phyloP scores from a whole-genome alignment of 2,797 vertebrate genomes.

The Atherinosoma microstoma region DNA sequence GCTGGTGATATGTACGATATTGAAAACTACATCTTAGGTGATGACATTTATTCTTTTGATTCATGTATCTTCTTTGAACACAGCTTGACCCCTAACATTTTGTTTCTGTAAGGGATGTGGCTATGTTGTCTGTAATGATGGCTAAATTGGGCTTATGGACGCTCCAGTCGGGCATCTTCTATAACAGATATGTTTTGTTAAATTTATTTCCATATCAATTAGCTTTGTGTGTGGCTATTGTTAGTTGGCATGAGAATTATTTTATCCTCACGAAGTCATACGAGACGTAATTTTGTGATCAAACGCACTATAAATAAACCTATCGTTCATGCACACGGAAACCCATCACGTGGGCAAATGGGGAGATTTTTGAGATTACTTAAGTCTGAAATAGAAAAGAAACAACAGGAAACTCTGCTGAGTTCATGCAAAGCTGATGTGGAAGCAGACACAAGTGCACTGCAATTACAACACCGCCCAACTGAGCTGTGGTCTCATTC shows the following conservation, averaged over 20 bases:
- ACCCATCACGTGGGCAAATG: constrained; percentile 9
- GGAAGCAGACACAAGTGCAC: constrained; percentile 59
- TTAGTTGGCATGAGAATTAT: too few species aligned
- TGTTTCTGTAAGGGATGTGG: not conserved
- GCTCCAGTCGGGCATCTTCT: not conserved
- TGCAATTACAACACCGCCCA: constrained; percentile 66
- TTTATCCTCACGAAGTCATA: not conserved
- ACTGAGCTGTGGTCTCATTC: constrained; percentile 63
- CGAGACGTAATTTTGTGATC: not conserved
- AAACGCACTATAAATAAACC: constrained; percentile 35
- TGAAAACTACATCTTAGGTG: not conserved
- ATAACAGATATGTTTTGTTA: not conserved
- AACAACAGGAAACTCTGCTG: constrained; percentile 75
- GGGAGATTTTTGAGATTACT: constrained; percentile 53
- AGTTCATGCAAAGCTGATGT: constrained; percentile 51
- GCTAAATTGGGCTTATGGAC: not conserved
- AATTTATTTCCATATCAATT: not conserved
- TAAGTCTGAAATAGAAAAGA: constrained; percentile 48
- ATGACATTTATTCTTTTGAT: not conserved
- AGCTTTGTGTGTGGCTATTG: not conserved
- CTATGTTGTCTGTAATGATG: not conserved
- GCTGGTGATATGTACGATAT: not conserved
- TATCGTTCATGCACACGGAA: constrained; percentile 9
- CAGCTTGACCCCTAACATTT: not conserved
- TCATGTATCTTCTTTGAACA: not conserved